A percentile compares a stretch with the other conserved stretches of the same genome.
Conservation (phyloP, 2,113 vertebrate genomes). For the Orientallactaga bullata region DNA sequence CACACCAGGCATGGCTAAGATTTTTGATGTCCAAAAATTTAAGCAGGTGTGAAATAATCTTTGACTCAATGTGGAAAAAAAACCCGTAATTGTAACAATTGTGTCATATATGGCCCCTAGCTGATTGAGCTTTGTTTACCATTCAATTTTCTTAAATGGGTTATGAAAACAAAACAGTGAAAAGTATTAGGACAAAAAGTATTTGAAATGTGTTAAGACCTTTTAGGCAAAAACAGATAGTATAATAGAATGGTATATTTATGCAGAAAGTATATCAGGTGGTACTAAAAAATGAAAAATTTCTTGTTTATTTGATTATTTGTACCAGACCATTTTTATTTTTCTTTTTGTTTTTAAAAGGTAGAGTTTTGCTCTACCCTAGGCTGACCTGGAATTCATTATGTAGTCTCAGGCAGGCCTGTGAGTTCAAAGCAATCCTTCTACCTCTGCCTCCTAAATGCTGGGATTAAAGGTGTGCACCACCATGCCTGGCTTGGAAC, state of each 20-base stretch:
- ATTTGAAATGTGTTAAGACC: slow-evolving; percentile 15
- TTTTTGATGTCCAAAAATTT: slow-evolving; percentile 29
- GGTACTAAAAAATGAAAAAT: slow-evolving; percentile 16
- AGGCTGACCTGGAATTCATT: too few relatives aligned
- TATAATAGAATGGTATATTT: not conserved
- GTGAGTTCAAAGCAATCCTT: too few relatives aligned
- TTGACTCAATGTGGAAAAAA: slow-evolving; percentile 25
- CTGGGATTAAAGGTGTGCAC: too few relatives aligned
- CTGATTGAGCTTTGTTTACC: slow-evolving; percentile 33
- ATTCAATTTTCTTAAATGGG: slow-evolving; percentile 22
- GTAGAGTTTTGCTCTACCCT: too few relatives aligned
- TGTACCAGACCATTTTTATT: not conserved
- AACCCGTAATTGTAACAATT: slow-evolving; percentile 29
- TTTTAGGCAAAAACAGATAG: not conserved
- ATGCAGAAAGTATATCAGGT: not conserved
- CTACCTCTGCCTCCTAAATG: too few relatives aligned
- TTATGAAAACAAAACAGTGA: not conserved
- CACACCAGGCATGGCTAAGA: not conserved
- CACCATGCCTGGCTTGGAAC: too few relatives aligned
- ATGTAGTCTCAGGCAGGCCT: too few relatives aligned
- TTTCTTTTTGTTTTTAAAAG: too few relatives aligned
- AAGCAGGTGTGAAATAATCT: slow-evolving; percentile 39
- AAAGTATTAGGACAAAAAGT: slow-evolving; percentile 37
- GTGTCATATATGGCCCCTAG: not conserved
- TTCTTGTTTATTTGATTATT: not conserved